Evolutionary conservation across 2,113 vertebrate species (phyloP).

Genomic region (Ceyx margarethae): DNA sequence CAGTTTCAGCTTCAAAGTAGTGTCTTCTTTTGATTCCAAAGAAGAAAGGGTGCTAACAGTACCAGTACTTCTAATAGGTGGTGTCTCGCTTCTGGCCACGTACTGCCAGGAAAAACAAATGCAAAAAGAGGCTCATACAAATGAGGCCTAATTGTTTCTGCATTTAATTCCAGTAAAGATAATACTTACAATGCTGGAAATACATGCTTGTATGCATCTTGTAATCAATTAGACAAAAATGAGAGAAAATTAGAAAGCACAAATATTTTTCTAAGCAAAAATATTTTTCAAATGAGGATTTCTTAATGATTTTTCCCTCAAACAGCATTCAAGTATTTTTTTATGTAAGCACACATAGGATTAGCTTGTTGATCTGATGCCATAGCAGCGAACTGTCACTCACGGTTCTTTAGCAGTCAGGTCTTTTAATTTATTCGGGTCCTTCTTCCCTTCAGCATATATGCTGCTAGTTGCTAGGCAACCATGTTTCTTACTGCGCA

Average conservation of each 20-base stretch:
- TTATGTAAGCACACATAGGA: not conserved
- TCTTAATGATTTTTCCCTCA: not conserved
- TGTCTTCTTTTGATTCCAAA: not conserved
- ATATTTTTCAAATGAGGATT: not conserved
- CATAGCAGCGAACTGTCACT: slow-evolving; percentile 33
- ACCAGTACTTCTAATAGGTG: not conserved
- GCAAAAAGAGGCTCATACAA: not conserved
- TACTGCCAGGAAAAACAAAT: not conserved
- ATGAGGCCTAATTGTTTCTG: not conserved
- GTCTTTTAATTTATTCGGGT: slow-evolving; percentile 78
- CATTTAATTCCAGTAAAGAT: not conserved
- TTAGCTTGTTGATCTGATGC: not conserved
- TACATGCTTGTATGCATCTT: not conserved
- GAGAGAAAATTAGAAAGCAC: not conserved
- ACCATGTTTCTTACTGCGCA: slow-evolving; percentile 68
- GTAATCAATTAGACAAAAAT: not conserved
- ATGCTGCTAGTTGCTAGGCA: slow-evolving; percentile 78
- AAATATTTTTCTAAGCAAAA: not conserved
- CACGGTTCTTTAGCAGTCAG: slow-evolving; percentile 53
- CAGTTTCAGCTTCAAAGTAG: not conserved
- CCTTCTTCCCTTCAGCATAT: slow-evolving; percentile 69
- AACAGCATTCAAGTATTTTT: not conserved
- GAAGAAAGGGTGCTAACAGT: not conserved
- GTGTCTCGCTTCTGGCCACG: not conserved
- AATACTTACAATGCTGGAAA: not conserved